Evolutionary conservation across 2,797 vertebrate genomes (phyloP), one percentile per base, ranked within the genome.

Genomic region (Gallirallus australis): DNA sequence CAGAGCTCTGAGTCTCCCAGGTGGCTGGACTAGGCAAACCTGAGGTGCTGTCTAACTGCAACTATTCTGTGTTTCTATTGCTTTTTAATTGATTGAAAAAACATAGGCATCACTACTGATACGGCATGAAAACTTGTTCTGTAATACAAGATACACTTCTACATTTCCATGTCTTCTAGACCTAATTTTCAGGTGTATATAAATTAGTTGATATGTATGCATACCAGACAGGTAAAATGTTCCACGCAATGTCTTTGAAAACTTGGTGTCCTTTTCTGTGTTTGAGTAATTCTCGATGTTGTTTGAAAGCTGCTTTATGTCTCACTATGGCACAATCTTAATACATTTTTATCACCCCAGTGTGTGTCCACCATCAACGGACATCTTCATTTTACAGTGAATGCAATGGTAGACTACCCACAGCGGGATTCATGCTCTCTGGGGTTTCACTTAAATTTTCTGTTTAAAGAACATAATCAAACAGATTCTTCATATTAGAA

Each of bases 371-470:
- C 57, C 65, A 82, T 90, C 89, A 93, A 68, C 5, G 12, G 59
- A 61, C 92, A 66, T 77, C 78, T 95, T 65, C 47, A 80, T 89
- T 96, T 94, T 95, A 27, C 64, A 88, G 35, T 69, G 28, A 65
- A 30, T 66, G 21, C 65, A 70, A 48, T 72, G 60, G 5, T 87
- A 64, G 54, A 65, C 65, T 82, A 78, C 42, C 63, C 59, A 68
- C 69, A 91, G 71, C 27, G 50, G 53, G 64, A 68, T 95, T 94
- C 75, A 8, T 85, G 47, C 37, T 80, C 68, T 77, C 31, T 52
- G 50, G 15, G 40, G 7, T 42, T 89, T 84, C 20, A 15, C 40
- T 79, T 72, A 35, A 28, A 30, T 80, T 82, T 82, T 79, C 21
- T 72, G 2, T 79, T 81, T 59, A 90, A 89, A 92, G 5, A 80